Evolutionary conservation across 2,888 invertebrate genomes (phyloP).

Genomic region (Stenotaenia linearis): DNA sequence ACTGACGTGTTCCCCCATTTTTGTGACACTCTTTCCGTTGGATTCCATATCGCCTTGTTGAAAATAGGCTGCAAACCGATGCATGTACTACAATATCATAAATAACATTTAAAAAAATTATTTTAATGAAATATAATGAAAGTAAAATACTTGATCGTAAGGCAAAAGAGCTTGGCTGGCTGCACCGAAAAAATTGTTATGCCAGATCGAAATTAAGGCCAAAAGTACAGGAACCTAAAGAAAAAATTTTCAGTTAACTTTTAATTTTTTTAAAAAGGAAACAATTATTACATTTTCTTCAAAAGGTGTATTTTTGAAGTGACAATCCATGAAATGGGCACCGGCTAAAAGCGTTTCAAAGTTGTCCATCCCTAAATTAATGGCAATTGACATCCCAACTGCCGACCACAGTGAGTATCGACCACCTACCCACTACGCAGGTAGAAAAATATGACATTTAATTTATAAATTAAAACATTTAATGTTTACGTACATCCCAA

Average conservation of each 20-base stretch:
- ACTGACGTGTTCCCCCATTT: conserved; percentile 44
- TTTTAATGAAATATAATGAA: no score
- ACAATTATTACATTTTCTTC: conserved; percentile 75
- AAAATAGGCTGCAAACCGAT: conserved; percentile 98
- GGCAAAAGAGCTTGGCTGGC: conserved; percentile 95
- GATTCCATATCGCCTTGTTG: conserved; percentile 99
- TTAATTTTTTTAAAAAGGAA: neutral
- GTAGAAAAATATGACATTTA: neutral
- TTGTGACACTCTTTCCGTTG: conserved; percentile 76
- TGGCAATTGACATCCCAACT: conserved; percentile 91
- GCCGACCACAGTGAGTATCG: conserved; percentile 98
- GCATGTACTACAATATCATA: conserved; percentile 62
- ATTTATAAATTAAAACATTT: neutral
- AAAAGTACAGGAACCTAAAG: conserved; percentile 82
- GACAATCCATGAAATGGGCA: conserved; percentile 88
- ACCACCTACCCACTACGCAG: conserved; percentile 85
- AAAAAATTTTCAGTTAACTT: neutral
- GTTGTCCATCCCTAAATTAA: conserved; percentile 65
- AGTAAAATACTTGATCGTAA: conserved; percentile 72
- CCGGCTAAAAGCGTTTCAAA: conserved; percentile 87
- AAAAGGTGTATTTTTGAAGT: conserved; percentile 78
- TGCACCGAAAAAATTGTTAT: conserved; percentile 86
- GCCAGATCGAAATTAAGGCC: conserved; percentile 89
- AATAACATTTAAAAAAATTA: neutral
- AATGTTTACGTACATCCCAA: conserved; percentile 69